phyloP scores from a whole-genome alignment of 2,113 vertebrate species.

The Cyanocitta stelleri region DNA sequence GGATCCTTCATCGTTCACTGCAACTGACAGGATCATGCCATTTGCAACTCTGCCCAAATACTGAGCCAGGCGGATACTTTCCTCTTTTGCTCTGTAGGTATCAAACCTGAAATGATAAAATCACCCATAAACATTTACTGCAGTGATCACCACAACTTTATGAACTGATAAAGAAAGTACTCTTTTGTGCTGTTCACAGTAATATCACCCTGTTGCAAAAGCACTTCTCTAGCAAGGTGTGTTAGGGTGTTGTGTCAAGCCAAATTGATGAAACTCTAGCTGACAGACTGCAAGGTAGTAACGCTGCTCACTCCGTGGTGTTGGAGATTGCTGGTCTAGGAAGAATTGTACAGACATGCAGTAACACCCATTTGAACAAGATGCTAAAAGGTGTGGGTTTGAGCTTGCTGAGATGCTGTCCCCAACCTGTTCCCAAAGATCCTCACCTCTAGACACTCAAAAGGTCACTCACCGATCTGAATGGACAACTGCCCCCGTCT shows the following conservation, averaged over 20 bases:
- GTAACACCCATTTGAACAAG: not conserved
- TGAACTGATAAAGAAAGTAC: not conserved
- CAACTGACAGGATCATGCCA: slow-evolving; percentile 84
- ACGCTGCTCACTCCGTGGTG: not conserved
- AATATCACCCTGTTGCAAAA: not conserved
- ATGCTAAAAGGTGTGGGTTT: not conserved
- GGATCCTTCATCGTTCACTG: slow-evolving; percentile 95
- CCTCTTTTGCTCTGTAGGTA: slow-evolving; percentile 88
- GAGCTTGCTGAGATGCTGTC: not conserved
- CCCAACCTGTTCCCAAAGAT: not conserved
- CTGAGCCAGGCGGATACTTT: slow-evolving; percentile 85
- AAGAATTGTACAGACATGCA: not conserved
- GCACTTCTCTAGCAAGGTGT: not conserved
- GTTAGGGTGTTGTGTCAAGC: not conserved
- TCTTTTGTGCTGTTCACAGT: not conserved
- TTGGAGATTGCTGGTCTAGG: not conserved
- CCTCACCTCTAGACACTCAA: not conserved
- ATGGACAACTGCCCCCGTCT: slow-evolving; percentile 80
- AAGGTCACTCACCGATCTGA: slow-evolving; percentile 79
- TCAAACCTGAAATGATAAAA: slow-evolving; percentile 81
- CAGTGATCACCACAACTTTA: not conserved
- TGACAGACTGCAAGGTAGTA: not conserved
- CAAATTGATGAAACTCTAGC: not conserved
- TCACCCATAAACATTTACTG: not conserved
- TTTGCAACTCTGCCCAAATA: slow-evolving; percentile 75